Base-by-base conservation (phyloP, 1,140 invertebrate genomes). In the Lysiphlebus fabarum region DNA sequence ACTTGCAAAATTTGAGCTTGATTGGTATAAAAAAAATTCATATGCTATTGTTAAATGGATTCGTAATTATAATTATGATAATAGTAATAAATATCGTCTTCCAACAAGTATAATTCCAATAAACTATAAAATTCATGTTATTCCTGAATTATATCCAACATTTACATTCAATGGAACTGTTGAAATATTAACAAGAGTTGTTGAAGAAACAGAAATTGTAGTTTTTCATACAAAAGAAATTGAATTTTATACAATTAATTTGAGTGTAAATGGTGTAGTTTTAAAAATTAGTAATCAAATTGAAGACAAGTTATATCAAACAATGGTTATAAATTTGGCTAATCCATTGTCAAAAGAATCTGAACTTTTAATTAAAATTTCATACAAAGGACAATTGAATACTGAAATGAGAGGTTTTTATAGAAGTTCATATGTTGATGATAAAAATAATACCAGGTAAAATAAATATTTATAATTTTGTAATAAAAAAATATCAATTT, bases 331-430 rank as follows among this genome's bases (percentile, higher is more conserved):
- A 0, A 75, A 70, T 40, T 62, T 83, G 8, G 33, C 58, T 9
- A 33, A 56, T 0, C 51, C 65, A 3, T 64, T 86, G 12, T 8
- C 50, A 11, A 56, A 58, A 6, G 71, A 70, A 3, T 50, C 58
- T 0, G 45, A 67, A 6, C 77, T 86, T 48, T 68, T 61, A 8
- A 72, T 86, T 26, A 71, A 72, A 7, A 82, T 86, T 45, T 44
- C 58, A 0, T 87, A 84, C 54, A 75, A 53, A 3, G 85, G 86
- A 49, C 62, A 68, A 0, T 79, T 87, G 58, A 78, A 82, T 60
- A 71, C 81, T 10, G 84, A 86, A 58, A 80, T 88, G 70, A 80
- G 82, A 48, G 92, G 92, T 47, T 93, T 95, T 73, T 95, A 95
- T 68, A 84, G 84, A 53, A 92, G 89, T 70, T 86, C 79, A 38